phyloP scores from a whole-genome alignment of 2,113 vertebrate genomes.

The Theristicus caerulescens region DNA sequence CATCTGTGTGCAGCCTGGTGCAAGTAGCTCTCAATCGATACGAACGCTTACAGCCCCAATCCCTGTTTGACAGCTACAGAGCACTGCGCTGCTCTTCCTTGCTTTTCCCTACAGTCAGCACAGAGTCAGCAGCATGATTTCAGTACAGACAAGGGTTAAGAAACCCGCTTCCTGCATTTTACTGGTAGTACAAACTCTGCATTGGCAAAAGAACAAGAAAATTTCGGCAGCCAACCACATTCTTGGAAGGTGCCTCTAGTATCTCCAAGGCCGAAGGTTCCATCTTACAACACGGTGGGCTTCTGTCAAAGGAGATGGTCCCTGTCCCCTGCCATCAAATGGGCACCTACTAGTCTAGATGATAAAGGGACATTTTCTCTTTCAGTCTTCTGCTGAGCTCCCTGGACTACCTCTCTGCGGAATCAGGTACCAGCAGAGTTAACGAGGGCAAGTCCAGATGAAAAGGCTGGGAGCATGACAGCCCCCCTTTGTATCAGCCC shows the following conservation, averaged over 20 bases:
- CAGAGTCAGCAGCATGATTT: background rate
- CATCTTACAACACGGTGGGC: rapidly evolving
- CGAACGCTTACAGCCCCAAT: background rate
- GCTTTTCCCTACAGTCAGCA: background rate
- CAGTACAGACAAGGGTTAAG: background rate
- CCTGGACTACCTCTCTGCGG: background rate
- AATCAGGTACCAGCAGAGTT: background rate
- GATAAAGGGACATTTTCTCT: background rate
- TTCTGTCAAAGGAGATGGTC: background rate
- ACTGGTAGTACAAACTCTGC: background rate
- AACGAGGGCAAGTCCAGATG: background rate
- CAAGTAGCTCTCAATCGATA: background rate
- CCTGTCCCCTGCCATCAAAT: background rate
- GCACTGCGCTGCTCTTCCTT: background rate
- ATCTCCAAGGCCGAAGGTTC: background rate
- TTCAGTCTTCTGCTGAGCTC: background rate
- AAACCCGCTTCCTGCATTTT: background rate
- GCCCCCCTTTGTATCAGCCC: background rate
- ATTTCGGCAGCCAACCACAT: background rate
- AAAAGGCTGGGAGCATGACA: background rate
- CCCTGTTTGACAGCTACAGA: background rate
- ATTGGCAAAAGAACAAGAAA: background rate
- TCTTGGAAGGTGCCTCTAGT: background rate
- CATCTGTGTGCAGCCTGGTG: background rate
- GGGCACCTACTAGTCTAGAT: background rate